Evolutionary conservation across 2,888 invertebrate species (phyloP).

Genomic region (Mythimna ferrago): DNA sequence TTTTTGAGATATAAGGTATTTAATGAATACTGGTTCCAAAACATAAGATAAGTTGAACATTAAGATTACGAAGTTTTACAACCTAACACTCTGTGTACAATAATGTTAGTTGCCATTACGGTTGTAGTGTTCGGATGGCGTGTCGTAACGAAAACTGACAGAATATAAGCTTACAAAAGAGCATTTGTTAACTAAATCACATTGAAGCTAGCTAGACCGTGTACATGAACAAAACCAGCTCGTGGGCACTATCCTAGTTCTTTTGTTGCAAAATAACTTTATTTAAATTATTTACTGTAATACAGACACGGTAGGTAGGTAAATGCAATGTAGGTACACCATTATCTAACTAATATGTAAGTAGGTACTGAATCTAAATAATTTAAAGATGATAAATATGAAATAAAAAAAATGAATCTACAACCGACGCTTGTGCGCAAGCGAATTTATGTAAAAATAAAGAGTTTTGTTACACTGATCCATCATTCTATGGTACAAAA

Average conservation of each 20-base stretch:
- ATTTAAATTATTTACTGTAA: constrained; percentile 42
- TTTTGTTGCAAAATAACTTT: constrained; percentile 58
- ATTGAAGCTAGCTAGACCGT: constrained; percentile 73
- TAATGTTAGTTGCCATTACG: constrained; percentile 1
- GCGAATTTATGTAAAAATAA: constrained; percentile 1
- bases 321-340: not conserved
- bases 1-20: constrained; percentile 77
- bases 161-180: constrained; percentile 53
- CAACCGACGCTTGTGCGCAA: not conserved
- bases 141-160: constrained; percentile 48
- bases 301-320: not conserved
- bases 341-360: not conserved
- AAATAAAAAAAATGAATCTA: not conserved
- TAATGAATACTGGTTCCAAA: constrained; percentile 82
- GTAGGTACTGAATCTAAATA: not conserved
- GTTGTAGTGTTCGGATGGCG: constrained; percentile 26
- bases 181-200: constrained; percentile 67
- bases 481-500: constrained; percentile 78
- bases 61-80: constrained; percentile 62
- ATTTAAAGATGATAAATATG: not conserved
- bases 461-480: constrained; percentile 67
- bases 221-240: constrained; percentile 58
- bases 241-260: constrained; percentile 47
- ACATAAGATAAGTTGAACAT: constrained; percentile 75
- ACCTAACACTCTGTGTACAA: constrained; percentile 36